Conservation (phyloP, 2,113 vertebrate species). For the Falcunculus frontatus region DNA sequence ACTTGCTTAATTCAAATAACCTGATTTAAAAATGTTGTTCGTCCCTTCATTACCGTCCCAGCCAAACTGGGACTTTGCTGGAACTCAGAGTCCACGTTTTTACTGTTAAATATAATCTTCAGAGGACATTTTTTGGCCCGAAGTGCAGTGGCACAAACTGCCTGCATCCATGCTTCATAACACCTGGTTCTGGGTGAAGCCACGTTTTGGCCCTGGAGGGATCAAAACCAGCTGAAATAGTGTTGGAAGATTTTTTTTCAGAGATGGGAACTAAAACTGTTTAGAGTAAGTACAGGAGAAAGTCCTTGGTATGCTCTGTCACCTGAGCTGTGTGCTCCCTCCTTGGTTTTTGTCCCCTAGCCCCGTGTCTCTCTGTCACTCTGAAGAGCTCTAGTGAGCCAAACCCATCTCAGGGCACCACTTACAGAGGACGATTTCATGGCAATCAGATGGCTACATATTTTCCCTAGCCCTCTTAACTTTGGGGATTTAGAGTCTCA, state of each 20-base stretch:
- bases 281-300: background rate
- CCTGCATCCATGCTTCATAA: background rate
- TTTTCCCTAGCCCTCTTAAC: background rate
- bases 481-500: background rate
- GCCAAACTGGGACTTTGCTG: background rate
- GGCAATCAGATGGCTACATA: background rate
- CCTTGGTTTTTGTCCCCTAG: background rate
- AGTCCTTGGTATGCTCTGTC: fast-evolving
- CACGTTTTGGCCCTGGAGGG: background rate
- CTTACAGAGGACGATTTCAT: background rate
- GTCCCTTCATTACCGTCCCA: background rate
- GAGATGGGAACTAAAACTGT: background rate
- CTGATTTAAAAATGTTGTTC: background rate
- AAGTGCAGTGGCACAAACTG: background rate
- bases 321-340: background rate
- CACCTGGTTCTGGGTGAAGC: background rate
- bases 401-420: background rate
- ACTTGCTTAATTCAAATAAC: background rate
- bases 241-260: background rate
- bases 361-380: background rate
- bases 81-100: background rate
- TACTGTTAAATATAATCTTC: background rate
- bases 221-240: fast-evolving
- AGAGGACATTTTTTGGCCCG: background rate
- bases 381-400: background rate